phyloP scores from a whole-genome alignment of 2,113 vertebrate genomes.

The Indicator maculatus region DNA sequence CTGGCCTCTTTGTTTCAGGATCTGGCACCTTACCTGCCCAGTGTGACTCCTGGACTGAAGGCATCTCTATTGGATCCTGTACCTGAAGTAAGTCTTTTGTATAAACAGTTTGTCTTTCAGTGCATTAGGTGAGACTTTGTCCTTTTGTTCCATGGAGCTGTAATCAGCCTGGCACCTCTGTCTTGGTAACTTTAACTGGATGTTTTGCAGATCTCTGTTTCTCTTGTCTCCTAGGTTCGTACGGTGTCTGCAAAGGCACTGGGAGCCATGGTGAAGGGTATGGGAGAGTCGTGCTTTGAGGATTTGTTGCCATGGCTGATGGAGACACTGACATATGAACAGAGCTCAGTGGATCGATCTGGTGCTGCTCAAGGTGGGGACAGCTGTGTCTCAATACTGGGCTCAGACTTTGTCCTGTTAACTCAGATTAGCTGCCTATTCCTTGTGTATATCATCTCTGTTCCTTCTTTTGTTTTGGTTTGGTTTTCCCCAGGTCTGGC shows the following conservation, averaged over 20 bases:
- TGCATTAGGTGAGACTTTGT: neutral
- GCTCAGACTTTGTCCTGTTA: neutral
- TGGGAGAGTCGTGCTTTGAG: conserved; percentile 96
- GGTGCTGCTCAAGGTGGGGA: conserved; percentile 93
- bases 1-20: conserved; percentile 78
- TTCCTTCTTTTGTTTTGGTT: neutral
- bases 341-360: conserved; percentile 98
- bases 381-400: neutral
- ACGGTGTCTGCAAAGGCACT: conserved; percentile 97
- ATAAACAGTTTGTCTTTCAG: neutral
- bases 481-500: conserved; percentile 83
- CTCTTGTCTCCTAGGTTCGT: conserved; percentile 82
- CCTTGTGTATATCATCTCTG: neutral
- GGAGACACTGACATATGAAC: conserved; percentile 96
- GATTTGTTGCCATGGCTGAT: conserved; percentile 97
- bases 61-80: conserved; percentile 94
- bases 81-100: conserved; percentile 86
- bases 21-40: conserved; percentile 95
- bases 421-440: neutral
- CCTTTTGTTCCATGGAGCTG: neutral
- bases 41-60: conserved; percentile 95
- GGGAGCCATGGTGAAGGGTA: conserved; percentile 98
- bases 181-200: neutral
- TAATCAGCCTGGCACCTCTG: neutral
- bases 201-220: neutral